Conservation (phyloP, 35 echinoderm and acorn worm genomes). For the Amphiura filiformis region DNA sequence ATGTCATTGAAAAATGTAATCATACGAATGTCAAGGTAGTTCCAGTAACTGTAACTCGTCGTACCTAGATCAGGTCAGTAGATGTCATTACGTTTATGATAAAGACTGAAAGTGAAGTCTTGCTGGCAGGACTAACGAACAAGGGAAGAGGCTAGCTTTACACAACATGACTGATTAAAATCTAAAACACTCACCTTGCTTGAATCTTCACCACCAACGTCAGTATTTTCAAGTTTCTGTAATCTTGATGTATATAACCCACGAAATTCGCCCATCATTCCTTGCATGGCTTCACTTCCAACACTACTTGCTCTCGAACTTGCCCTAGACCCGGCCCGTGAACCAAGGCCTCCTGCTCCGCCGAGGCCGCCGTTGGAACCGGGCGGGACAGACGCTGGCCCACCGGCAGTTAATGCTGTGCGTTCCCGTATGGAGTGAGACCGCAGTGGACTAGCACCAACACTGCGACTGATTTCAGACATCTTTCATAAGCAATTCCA, state of each 20-base stretch:
- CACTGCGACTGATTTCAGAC: too few relatives aligned
- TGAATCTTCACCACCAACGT: conserved; percentile 29
- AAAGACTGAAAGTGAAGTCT: too few relatives aligned
- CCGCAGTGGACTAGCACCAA: too few relatives aligned
- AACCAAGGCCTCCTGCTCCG: background rate
- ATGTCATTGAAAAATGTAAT: background rate
- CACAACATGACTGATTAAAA: background rate
- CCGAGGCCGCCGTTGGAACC: background rate
- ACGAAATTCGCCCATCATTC: conserved; percentile 53
- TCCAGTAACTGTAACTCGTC: too few relatives aligned
- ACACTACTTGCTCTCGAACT: conserved; percentile 49
- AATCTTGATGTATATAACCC: conserved; percentile 43
- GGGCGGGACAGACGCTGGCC: too few relatives aligned
- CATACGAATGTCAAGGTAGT: too few relatives aligned
- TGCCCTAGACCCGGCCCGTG: conserved; percentile 3
- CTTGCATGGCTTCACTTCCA: conserved; percentile 44
- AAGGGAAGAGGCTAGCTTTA: background rate
- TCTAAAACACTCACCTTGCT: conserved; percentile 28
- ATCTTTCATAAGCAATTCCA: too few relatives aligned
- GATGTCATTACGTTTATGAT: too few relatives aligned
- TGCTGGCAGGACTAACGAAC: background rate
- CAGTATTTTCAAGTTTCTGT: conserved; percentile 29
- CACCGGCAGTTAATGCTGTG: too few relatives aligned
- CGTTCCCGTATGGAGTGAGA: too few relatives aligned
- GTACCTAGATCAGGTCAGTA: too few relatives aligned